Evolutionary conservation across 2,113 vertebrate genomes (phyloP), one percentile per base, ranked within the genome.

Genomic region (Philantomba maxwellii): DNA sequence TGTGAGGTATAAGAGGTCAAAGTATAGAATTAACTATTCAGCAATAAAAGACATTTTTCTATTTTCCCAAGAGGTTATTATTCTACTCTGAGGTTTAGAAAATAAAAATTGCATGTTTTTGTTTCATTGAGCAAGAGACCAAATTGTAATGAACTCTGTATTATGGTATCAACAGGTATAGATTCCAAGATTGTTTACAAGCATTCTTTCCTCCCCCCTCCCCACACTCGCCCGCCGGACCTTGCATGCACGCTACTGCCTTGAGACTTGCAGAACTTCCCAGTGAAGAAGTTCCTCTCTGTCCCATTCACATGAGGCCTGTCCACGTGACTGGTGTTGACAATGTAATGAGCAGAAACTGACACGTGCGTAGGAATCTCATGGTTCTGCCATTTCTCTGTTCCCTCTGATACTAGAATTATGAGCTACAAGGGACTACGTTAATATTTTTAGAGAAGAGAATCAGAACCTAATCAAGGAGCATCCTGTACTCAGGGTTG

Each of bases 401-500:
- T 43, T 89, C 49, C 33, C 25, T 33, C 21, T 49, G 19, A 81
- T 33, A 53, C 1, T 89, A 66, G 15, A 92, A 86, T 21, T 9
- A 4, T 28, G 12, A 5, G 13, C 19, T 55, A 7, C 2, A n/a
- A 39, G 8, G 25, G 6, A 3, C 10, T 75, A 62, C 14, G 1
- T 9, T 64, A 7, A 14, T 85, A 30, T 47, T 60, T 57, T 3
- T 58, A 55, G 33, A 21, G 4, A 78, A 45, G 23, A 77, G 43
- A 89, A 19, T 1, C 17, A 14, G 9, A 51, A 33, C 1, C 2
- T 57, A 39, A 6, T 3, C 19, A 89, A 58, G 25, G 28, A 47
- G 23, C 6, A 82, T 47, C 55, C 11, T 1, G 0, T 19, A 45
- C 4, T 7, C 21, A n/a, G 0, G 1, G 7, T 9, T 47, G 45